Evolutionary conservation across 1,140 invertebrate genomes (phyloP).

Genomic region (Pseudomyrmex flavicornis): DNA sequence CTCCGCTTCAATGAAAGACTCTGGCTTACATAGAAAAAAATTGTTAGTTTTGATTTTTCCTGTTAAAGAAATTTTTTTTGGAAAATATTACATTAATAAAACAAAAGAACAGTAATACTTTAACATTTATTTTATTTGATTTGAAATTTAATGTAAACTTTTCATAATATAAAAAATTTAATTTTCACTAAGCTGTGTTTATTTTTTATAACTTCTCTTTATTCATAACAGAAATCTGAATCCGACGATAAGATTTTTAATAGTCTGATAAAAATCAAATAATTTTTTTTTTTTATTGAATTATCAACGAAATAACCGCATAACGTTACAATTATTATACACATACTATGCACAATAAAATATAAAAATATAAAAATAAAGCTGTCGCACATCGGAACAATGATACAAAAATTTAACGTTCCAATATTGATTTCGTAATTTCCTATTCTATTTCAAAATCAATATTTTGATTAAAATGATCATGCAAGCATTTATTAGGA

Average conservation of each 20-base stretch:
- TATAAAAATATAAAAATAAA: background rate
- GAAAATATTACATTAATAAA: background rate
- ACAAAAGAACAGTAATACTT: too few relatives aligned
- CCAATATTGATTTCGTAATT: conserved; percentile 1
- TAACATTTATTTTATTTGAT: background rate
- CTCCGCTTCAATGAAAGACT: background rate
- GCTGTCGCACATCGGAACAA: background rate
- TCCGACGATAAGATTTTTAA: background rate
- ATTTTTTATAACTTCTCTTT: background rate
- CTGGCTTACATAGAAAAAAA: too few relatives aligned
- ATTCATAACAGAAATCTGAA: background rate
- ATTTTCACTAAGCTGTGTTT: background rate
- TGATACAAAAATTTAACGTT: background rate
- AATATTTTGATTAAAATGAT: background rate
- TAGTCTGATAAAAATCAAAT: background rate
- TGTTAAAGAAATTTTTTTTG: background rate
- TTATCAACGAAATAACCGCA: background rate
- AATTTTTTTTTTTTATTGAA: conserved; percentile 20
- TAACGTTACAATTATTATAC: background rate
- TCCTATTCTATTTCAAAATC: background rate
- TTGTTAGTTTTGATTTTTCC: background rate
- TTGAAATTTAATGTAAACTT: background rate
- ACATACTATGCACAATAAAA: too few relatives aligned
- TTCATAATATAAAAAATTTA: background rate
- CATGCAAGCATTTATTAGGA: conserved; percentile 40